Evolutionary conservation across 2,797 vertebrate species (phyloP).

Genomic region (Monodelphis domestica): DNA sequence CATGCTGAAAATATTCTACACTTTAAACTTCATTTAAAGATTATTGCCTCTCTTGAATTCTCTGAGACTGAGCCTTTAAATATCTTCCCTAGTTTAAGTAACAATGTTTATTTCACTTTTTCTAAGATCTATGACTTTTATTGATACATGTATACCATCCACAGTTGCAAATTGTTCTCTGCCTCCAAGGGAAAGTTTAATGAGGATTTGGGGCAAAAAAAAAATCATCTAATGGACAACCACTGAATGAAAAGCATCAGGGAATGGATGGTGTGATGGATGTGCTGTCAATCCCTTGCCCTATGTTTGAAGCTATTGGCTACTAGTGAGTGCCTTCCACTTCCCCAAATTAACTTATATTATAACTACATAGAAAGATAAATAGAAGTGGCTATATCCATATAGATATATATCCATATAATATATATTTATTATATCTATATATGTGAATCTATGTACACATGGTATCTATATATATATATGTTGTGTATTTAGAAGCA

Average conservation of each 20-base stretch:
- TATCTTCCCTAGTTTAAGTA: not conserved
- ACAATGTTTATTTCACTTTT: not conserved
- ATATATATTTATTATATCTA: not conserved
- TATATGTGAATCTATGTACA: not conserved
- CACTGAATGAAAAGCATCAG: not conserved
- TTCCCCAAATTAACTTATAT: not conserved
- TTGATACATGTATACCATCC: not conserved
- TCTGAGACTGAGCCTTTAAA: not conserved
- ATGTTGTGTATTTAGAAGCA: not conserved
- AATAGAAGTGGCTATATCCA: too few species aligned
- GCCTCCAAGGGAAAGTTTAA: not conserved
- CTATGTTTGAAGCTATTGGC: not conserved
- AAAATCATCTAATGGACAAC: not conserved
- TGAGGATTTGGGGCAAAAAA: not conserved
- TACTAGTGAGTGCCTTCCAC: not conserved
- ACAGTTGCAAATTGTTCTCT: not conserved
- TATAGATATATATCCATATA: too few species aligned
- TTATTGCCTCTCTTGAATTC: conserved; percentile 28
- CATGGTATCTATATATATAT: not conserved
- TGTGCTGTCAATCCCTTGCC: not conserved
- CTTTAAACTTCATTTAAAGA: conserved; percentile 26
- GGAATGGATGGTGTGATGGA: not conserved
- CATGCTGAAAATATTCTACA: not conserved
- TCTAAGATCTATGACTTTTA: not conserved
- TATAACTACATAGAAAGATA: too few species aligned